These are phyloP conservation scores for Loxodonta africana DNA, from an alignment of 2,113 vertebrate species.

Conservation along the genomic window DNA sequence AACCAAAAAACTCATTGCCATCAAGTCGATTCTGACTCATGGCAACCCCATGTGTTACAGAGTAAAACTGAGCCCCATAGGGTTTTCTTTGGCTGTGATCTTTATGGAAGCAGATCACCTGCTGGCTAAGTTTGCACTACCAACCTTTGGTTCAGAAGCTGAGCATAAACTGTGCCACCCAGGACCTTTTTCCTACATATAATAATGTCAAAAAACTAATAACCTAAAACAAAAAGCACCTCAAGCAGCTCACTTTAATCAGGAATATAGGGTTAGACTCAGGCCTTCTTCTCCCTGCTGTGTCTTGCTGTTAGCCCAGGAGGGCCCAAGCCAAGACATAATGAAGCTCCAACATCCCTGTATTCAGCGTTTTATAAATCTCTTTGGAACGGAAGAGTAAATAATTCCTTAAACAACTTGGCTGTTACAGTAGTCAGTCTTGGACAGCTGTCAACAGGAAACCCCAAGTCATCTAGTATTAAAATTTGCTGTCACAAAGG, in stretches of 20 bases:
- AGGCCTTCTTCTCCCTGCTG: background rate
- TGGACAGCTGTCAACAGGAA: slow-evolving; percentile 81
- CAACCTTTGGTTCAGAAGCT: background rate
- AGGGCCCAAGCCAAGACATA: background rate
- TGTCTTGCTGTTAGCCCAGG: background rate
- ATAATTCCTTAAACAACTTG: slow-evolving; percentile 70
- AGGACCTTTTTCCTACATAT: background rate
- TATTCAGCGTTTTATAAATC: slow-evolving; percentile 57
- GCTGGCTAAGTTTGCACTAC: background rate
- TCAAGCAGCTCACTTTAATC: background rate
- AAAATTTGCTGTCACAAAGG: slow-evolving; percentile 78
- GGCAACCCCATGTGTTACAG: background rate
- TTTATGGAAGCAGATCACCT: background rate
- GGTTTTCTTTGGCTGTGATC: background rate
- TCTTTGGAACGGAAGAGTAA: slow-evolving; percentile 65
- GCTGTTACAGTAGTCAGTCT: slow-evolving; percentile 67
- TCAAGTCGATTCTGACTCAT: background rate
- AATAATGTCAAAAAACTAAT: background rate
- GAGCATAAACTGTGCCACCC: background rate
- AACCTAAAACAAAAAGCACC: background rate
- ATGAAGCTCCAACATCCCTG: background rate
- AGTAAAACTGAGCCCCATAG: background rate
- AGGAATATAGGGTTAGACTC: background rate
- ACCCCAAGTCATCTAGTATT: slow-evolving; percentile 55
- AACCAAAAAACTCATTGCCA: background rate